phyloP scores from a whole-genome alignment of 2,888 invertebrate genomes.

The Eupithecia exiguata region DNA sequence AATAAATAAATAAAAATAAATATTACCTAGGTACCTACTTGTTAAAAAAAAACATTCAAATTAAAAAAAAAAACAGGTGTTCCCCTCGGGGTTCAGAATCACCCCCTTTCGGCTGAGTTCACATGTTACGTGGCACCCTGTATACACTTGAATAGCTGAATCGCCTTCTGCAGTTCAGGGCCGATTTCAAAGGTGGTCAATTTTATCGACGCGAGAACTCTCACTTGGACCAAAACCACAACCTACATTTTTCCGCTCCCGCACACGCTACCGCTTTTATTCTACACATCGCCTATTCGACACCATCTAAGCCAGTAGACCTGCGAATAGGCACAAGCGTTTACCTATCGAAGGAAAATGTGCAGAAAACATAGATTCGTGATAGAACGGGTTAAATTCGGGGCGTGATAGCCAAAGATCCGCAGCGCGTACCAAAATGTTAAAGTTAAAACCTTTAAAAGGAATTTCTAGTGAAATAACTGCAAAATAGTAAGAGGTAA shows the following conservation, averaged over 20 bases:
- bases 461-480: neutral
- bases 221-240: neutral
- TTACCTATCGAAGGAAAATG: constrained; percentile 35
- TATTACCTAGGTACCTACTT: no score
- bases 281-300: constrained; percentile 13
- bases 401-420: constrained; percentile 21
- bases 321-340: constrained; percentile 16
- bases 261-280: constrained; percentile 17
- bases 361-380: constrained; percentile 17
- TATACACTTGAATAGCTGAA: no score
- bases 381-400: constrained; percentile 23
- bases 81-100: no score
- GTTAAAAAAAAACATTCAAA: no score
- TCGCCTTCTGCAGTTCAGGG: no score
- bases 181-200: no score
- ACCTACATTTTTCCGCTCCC: neutral
- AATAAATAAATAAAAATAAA: no score
- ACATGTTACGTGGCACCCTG: no score
- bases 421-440: neutral
- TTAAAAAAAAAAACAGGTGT: no score
- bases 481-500: neutral
- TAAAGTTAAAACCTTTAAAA: neutral
- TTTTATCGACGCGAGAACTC: neutral
- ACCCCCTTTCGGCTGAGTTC: no score
- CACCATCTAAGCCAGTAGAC: constrained; percentile 35